These are phyloP conservation scores for Hemitrygon akajei DNA, from an alignment of 2,797 vertebrate species.

Conservation along the genomic window DNA sequence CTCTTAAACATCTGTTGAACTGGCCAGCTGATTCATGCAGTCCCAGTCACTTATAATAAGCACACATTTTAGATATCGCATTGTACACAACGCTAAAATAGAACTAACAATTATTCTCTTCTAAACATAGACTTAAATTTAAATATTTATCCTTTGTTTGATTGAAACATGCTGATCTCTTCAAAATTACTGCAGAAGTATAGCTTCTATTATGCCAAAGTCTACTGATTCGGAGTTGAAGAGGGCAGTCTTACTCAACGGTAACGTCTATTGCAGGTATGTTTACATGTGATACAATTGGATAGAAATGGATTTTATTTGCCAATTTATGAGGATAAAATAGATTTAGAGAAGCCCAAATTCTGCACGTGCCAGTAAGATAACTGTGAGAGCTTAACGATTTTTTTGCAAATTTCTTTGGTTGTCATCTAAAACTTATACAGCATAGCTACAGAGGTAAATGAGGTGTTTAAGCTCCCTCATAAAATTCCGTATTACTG, in stretches of 20 bases:
- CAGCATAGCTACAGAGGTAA: not conserved
- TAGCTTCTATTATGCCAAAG: not conserved
- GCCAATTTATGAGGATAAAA: not conserved
- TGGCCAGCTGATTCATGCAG: not conserved
- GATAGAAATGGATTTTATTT: not conserved
- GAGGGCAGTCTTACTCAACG: not conserved
- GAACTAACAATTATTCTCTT: not conserved
- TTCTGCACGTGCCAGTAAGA: not conserved
- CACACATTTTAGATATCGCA: not conserved
- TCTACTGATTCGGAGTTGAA: not conserved
- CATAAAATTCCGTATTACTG: not conserved
- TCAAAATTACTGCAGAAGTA: not conserved
- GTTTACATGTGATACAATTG: not conserved
- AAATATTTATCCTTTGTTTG: not conserved
- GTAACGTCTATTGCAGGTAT: not conserved
- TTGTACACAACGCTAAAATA: not conserved
- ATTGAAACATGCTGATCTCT: not conserved
- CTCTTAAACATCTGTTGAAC: constrained; percentile 22
- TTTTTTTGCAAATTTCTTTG: not conserved
- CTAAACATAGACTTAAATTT: not conserved
- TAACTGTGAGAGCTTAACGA: not conserved
- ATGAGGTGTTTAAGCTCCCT: not conserved
- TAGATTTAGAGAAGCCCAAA: not conserved
- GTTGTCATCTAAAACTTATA: not conserved
- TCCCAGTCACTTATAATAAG: not conserved